Evolutionary conservation across 2,113 vertebrate genomes (phyloP).

Genomic region (Boulengeromyrus knoepffleri): DNA sequence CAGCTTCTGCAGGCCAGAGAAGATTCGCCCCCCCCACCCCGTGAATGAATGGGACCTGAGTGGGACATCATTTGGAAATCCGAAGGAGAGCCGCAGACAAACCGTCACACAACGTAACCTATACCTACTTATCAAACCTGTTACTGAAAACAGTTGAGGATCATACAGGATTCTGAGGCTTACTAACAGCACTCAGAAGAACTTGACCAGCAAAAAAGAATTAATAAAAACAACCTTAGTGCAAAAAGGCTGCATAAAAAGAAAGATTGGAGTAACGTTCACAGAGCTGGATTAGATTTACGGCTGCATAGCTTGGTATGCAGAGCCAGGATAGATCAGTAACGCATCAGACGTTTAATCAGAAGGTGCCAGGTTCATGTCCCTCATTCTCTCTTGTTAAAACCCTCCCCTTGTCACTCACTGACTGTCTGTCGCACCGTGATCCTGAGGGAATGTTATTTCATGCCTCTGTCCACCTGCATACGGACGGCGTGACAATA

Average conservation of each 20-base stretch:
- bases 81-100: background rate
- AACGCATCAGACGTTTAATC: background rate
- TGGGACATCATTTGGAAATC: background rate
- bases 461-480: background rate
- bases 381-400: background rate
- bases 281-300: background rate
- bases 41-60: background rate
- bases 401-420: background rate
- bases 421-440: background rate
- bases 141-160: background rate
- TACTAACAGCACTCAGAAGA: background rate
- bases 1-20: conserved; percentile 66
- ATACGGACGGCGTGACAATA: background rate
- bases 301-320: background rate
- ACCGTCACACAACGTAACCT: background rate
- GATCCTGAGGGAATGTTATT: background rate
- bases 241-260: background rate
- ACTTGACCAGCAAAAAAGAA: background rate
- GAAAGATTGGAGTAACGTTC: background rate
- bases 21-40: background rate
- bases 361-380: background rate
- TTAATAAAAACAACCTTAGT: background rate
- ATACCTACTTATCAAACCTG: background rate
- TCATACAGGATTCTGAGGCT: background rate
- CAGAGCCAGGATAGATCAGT: background rate